These are phyloP conservation scores for Reticulitermes speratus DNA, from an alignment of 1,140 invertebrate genomes.

Conservation along the genomic window DNA sequence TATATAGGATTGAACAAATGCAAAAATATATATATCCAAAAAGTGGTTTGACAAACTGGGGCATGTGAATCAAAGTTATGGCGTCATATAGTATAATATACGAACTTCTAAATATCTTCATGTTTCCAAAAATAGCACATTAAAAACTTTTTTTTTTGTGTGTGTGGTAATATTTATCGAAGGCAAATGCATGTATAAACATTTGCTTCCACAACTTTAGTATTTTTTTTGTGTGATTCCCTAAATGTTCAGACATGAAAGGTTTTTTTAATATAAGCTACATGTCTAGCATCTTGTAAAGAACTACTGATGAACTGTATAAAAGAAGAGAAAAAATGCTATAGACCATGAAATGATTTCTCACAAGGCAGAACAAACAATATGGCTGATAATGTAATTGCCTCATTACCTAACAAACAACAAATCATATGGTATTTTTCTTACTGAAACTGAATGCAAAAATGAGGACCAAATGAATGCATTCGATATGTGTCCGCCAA, in stretches of 20 bases:
- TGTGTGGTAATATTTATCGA: constrained; percentile 6
- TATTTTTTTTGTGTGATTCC: not conserved
- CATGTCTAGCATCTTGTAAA: not conserved
- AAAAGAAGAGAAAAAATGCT: not conserved
- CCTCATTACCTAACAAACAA: not conserved
- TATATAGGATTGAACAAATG: constrained; percentile 19
- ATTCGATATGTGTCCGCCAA: constrained; percentile 13
- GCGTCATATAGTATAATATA: constrained; percentile 19
- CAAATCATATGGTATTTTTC: not conserved
- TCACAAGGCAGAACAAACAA: not conserved
- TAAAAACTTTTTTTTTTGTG: constrained; percentile 9
- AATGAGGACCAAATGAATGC: not conserved
- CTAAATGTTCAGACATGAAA: constrained; percentile 13
- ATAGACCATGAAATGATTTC: not conserved
- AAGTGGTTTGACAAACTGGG: constrained; percentile 10
- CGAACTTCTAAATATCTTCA: constrained; percentile 17
- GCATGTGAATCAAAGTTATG: constrained; percentile 15
- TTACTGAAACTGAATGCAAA: not conserved
- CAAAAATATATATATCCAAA: constrained; percentile 19
- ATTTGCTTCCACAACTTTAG: constrained; percentile 13
- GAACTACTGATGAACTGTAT: not conserved
- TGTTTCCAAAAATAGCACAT: constrained; percentile 18
- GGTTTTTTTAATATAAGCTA: not conserved
- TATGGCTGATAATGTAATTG: not conserved
- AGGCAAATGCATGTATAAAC: constrained; percentile 8